Conservation (phyloP, 2,888 invertebrate genomes). For the Trypoxylon attenuatum region DNA sequence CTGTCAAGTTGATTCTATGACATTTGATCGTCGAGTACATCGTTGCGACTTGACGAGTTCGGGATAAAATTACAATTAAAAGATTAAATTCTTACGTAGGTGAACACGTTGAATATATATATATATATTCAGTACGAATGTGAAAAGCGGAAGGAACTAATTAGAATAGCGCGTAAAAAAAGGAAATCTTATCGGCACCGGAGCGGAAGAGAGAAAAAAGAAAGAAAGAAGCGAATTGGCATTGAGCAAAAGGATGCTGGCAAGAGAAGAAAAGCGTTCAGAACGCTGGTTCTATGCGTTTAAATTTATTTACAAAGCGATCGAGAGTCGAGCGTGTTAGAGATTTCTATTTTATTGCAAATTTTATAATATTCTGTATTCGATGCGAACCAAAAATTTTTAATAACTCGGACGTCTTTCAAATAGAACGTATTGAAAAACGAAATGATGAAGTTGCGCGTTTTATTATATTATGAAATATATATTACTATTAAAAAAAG, state of each 20-base stretch:
- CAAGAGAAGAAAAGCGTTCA: constrained; percentile 8
- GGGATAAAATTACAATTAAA: not conserved
- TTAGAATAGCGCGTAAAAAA: constrained; percentile 4
- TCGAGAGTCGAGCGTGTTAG: constrained; percentile 50
- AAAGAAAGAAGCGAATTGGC: constrained; percentile 11
- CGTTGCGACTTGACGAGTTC: not conserved
- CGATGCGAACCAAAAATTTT: constrained; percentile 28
- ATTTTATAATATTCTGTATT: constrained; percentile 63
- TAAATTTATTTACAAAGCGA: constrained; percentile 45
- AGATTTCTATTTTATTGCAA: constrained; percentile 67
- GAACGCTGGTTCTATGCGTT: constrained; percentile 27
- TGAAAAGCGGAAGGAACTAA: not conserved
- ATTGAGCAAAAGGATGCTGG: constrained; percentile 27
- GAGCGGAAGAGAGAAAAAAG: constrained; percentile 5
- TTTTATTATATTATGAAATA: constrained; percentile 45
- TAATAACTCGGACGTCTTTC: constrained; percentile 25
- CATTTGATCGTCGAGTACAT: no score
- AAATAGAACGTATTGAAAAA: constrained; percentile 28
- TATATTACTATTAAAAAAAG: constrained; percentile 36
- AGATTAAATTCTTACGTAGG: not conserved
- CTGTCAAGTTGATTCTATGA: no score
- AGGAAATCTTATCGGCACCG: constrained; percentile 13
- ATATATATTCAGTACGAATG: not conserved
- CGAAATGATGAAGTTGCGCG: constrained; percentile 30
- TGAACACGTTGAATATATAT: not conserved